phyloP scores from a whole-genome alignment of 2,888 invertebrate species.

The Eupithecia dodoneata region DNA sequence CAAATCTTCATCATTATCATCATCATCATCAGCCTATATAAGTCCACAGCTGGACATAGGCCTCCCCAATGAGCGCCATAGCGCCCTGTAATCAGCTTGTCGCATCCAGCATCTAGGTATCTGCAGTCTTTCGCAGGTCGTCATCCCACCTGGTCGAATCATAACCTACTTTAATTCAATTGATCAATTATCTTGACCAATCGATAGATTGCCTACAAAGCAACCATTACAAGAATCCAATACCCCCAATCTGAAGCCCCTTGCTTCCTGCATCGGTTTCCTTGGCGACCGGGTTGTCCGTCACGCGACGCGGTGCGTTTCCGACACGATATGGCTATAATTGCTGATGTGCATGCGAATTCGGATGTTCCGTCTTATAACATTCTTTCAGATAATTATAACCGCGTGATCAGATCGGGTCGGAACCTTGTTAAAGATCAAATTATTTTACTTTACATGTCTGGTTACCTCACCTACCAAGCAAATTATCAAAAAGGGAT shows the following conservation, averaged over 20 bases:
- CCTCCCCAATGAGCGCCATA: no score
- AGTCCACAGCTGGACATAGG: no score
- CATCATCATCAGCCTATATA: no score
- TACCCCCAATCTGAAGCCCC: constrained; percentile 7
- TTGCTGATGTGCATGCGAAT: constrained; percentile 32
- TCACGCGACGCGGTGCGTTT: constrained; percentile 39
- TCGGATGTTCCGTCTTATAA: constrained; percentile 14
- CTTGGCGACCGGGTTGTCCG: constrained; percentile 28
- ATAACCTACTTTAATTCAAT: not conserved
- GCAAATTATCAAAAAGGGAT: no score
- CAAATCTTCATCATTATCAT: not conserved
- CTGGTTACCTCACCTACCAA: no score
- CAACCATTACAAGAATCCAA: not conserved
- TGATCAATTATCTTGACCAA: not conserved
- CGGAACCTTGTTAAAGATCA: not conserved
- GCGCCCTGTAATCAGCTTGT: no score
- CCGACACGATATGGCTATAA: constrained; percentile 34
- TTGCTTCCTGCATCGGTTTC: constrained; percentile 25
- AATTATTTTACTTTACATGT: not conserved
- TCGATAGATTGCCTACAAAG: not conserved
- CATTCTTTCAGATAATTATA: not conserved
- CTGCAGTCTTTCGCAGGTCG: no score
- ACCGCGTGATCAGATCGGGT: not conserved
- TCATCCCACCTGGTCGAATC: not conserved
- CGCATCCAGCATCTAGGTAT: no score